These are phyloP conservation scores for Oedothorax gibbosus DNA, from an alignment of 1,140 invertebrate genomes.

Conservation along the genomic window DNA sequence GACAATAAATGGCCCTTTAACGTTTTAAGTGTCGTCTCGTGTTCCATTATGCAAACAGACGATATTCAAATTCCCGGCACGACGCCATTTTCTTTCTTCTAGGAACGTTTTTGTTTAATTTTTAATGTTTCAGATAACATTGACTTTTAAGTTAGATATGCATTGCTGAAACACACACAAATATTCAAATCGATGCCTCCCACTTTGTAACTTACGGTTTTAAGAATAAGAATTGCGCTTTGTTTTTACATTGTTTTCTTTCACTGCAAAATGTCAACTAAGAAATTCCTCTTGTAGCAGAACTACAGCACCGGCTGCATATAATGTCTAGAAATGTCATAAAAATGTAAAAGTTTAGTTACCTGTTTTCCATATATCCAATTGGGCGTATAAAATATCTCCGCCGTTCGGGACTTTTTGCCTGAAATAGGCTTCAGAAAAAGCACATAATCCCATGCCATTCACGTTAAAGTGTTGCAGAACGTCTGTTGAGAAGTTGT, in stretches of 20 bases:
- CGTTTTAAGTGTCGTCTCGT: conserved; percentile 29
- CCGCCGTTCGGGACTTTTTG: conserved; percentile 84
- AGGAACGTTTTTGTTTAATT: no score
- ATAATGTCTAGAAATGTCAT: background rate
- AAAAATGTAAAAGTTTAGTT: conserved; percentile 63
- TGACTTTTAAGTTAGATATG: no score
- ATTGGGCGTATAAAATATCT: conserved; percentile 84
- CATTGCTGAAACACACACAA: no score
- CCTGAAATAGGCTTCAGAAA: conserved; percentile 88
- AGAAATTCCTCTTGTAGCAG: no score
- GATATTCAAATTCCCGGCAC: conserved; percentile 21
- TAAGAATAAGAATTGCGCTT: no score
- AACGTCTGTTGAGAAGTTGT: conserved; percentile 77
- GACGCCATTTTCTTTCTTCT: conserved; percentile 16
- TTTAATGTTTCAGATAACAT: no score
- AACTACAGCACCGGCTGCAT: no score
- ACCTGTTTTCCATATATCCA: conserved; percentile 93
- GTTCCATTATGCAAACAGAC: conserved; percentile 20
- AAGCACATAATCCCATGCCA: conserved; percentile 78
- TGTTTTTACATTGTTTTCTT: no score
- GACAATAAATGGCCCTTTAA: background rate
- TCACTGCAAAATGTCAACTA: no score
- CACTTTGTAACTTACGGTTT: no score
- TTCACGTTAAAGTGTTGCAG: conserved; percentile 83
- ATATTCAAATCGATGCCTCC: no score